Evolutionary conservation across 2,113 vertebrate genomes (phyloP).

Genomic region (Dendrocopos noguchii): DNA sequence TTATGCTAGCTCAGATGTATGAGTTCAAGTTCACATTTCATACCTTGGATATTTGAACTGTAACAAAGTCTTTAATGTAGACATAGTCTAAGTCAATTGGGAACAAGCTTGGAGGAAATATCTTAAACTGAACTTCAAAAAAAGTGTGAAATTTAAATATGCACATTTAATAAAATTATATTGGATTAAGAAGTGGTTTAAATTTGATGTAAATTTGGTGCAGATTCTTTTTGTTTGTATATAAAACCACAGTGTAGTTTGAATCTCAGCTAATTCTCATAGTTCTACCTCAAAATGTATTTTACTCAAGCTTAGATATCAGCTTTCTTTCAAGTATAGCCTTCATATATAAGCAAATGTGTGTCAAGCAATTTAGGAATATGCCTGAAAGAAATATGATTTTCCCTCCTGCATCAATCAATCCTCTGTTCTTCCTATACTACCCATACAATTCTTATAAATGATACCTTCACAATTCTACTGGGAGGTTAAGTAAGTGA

Average conservation of each 20-base stretch:
- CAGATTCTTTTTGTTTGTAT: not conserved
- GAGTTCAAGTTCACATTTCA: not conserved
- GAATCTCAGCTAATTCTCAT: not conserved
- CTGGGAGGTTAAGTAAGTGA: conserved; percentile 50
- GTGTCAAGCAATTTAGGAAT: conserved; percentile 54
- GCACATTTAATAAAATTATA: not conserved
- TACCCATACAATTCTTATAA: conserved; percentile 40
- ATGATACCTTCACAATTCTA: conserved; percentile 29
- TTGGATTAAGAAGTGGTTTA: not conserved
- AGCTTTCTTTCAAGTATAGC: conserved; percentile 34
- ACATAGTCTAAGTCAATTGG: not conserved
- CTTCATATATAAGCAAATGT: conserved; percentile 53
- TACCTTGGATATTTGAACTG: not conserved
- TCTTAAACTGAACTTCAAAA: not conserved
- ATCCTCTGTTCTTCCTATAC: conserved; percentile 15
- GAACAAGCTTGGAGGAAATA: not conserved
- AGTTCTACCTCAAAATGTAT: not conserved
- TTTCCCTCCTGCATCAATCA: conserved; percentile 61
- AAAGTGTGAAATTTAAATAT: not conserved
- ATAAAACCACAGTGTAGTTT: not conserved
- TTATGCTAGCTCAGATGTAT: not conserved
- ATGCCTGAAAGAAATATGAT: conserved; percentile 43
- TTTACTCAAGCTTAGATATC: conserved; percentile 13
- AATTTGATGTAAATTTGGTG: not conserved
- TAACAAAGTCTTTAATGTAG: not conserved